Base-by-base conservation (phyloP, 1,140 invertebrate species). In the Bradynema listronoti region DNA sequence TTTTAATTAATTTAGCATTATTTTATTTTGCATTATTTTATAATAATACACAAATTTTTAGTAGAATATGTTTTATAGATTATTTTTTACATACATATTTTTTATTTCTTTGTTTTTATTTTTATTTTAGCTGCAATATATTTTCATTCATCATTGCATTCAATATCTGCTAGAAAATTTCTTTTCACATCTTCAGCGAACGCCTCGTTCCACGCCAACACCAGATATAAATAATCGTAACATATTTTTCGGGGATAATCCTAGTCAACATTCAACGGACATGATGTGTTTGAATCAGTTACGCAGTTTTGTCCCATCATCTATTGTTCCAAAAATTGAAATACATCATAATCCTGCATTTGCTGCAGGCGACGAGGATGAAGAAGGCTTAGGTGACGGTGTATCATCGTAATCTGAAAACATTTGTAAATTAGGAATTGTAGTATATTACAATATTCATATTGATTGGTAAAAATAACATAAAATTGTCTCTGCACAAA, bases 111-210 rank as follows among this genome's bases (percentile, higher is more conserved):
- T 30, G n/a, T 55, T 29, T 7, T 19, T 29, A 22, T 9, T 34
- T 25, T 51, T 7, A 6, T 36, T 56, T 49, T n/a, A 76, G 73
- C 71, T 68, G 63, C 74, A 77, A 69, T 77, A 77, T 59, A 77
- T 77, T 9, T 77, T 78, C 58, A 78, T 77, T 47, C 76, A 78
- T 50, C 67, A 73, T 34, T 75, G 72, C 58, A 42, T 76, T 22
- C 65, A 78, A 16, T 70, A 78, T 39, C 63, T 73, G n/a, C 58
- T 77, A 14, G 66, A 77, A 59, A 56, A 60, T n/a, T 59, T 65
- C 39, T 73, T 62, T 42, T 68, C 71, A n/a, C 59, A 72, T 41
- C 59, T 73, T 11, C 53, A 36, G 32, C 7, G 19, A 39, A 19
- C 36, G 11, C 4, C 47, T 29, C 27, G 47, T n/a, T 50, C 16